phyloP scores from a whole-genome alignment of 2,113 vertebrate species.

The Chascanopsetta lugubris region DNA sequence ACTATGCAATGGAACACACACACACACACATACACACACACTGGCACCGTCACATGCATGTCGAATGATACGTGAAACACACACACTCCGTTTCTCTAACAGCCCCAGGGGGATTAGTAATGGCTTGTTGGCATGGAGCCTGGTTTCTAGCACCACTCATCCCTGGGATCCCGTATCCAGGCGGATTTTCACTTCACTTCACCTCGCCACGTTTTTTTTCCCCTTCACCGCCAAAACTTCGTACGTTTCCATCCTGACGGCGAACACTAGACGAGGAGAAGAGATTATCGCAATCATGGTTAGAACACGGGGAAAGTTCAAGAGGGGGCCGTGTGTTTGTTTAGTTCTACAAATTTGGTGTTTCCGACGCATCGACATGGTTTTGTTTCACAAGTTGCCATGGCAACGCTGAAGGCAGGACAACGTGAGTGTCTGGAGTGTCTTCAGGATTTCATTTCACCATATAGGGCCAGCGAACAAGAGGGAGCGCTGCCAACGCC shows the following conservation, averaged over 20 bases:
- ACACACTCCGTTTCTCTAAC: slow-evolving; percentile 53
- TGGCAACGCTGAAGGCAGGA: slow-evolving; percentile 84
- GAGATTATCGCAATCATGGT: slow-evolving; percentile 38
- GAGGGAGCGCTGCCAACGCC: slow-evolving; percentile 82
- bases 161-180: slow-evolving; percentile 58
- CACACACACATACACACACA: slow-evolving; percentile 20
- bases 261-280: slow-evolving; percentile 41
- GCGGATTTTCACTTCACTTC: slow-evolving; percentile 67
- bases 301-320: slow-evolving; percentile 43
- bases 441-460: slow-evolving; percentile 89
- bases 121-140: slow-evolving; percentile 65
- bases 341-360: slow-evolving; percentile 38
- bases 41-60: slow-evolving; percentile 28
- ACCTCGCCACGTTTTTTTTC: slow-evolving; percentile 56
- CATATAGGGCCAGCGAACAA: slow-evolving; percentile 83
- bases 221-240: slow-evolving; percentile 49
- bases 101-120: slow-evolving; percentile 67
- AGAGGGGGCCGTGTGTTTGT: slow-evolving; percentile 47
- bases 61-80: slow-evolving; percentile 40
- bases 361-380: slow-evolving; percentile 59
- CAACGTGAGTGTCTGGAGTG: slow-evolving; percentile 84
- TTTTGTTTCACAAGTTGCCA: slow-evolving; percentile 77
- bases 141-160: slow-evolving; percentile 67
- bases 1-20: too few relatives aligned
- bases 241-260: slow-evolving; percentile 51